phyloP scores from a whole-genome alignment of 2,113 vertebrate genomes.

The Forbesichthys agassizii region DNA sequence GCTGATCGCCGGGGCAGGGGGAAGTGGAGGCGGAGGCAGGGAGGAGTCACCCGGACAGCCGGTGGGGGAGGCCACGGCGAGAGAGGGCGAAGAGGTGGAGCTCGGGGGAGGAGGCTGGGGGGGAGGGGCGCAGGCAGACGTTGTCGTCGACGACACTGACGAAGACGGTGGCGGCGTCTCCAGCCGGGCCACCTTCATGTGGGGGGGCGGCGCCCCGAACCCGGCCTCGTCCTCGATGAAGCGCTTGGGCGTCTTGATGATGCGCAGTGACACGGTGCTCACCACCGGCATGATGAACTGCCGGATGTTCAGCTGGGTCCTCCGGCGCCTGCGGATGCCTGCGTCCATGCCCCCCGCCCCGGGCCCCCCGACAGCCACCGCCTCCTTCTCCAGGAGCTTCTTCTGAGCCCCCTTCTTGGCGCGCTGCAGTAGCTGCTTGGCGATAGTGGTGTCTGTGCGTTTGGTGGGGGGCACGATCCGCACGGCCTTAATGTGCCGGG shows the following conservation, averaged over 20 bases:
- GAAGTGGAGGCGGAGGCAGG: constrained; percentile 67
- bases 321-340: constrained; percentile 84
- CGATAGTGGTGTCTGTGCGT: constrained; percentile 92
- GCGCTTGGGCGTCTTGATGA: constrained; percentile 96
- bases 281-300: constrained; percentile 99
- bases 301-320: constrained; percentile 94
- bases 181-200: constrained; percentile 89
- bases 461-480: constrained; percentile 93
- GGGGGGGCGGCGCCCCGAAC: constrained; percentile 78
- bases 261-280: constrained; percentile 93
- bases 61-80: constrained; percentile 51
- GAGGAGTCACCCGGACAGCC: constrained; percentile 48
- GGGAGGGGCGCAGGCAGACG: constrained; percentile 49
- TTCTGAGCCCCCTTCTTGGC: constrained; percentile 92
- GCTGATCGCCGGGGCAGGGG: constrained; percentile 54
- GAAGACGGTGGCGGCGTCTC: constrained; percentile 74
- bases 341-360: constrained; percentile 57
- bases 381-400: constrained; percentile 89
- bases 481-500: constrained; percentile 91
- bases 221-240: constrained; percentile 97
- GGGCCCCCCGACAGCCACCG: constrained; percentile 59
- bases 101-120: constrained; percentile 46
- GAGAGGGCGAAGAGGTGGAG: constrained; percentile 49
- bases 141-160: no score
- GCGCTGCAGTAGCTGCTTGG: constrained; percentile 93